Evolutionary conservation across 2,888 invertebrate genomes (phyloP).

Genomic region (Amphipoea lucens): DNA sequence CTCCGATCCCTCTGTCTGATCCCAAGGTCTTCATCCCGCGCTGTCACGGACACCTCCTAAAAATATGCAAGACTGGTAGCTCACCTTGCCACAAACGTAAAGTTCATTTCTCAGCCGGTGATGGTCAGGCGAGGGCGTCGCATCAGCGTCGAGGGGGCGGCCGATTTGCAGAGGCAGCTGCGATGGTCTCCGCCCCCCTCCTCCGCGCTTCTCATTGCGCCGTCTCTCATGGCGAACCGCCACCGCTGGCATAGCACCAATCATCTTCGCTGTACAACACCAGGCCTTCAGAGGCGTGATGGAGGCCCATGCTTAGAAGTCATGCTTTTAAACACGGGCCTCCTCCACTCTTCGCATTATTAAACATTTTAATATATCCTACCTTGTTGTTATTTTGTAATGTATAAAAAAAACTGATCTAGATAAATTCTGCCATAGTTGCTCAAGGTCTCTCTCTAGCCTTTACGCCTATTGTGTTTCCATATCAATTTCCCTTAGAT

Average conservation of each 20-base stretch:
- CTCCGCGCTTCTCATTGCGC: conserved; percentile 93
- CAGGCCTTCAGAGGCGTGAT: conserved; percentile 58
- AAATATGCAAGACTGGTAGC: conserved; percentile 50
- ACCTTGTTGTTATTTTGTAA: conserved; percentile 10
- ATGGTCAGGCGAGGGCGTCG: conserved; percentile 92
- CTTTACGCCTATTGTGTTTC: neutral
- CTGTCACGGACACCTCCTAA: conserved; percentile 10
- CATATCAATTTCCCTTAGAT: conserved; percentile 2
- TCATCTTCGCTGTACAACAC: conserved; percentile 91
- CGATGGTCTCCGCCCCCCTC: conserved; percentile 90
- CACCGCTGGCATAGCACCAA: conserved; percentile 96
- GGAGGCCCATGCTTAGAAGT: conserved; percentile 62
- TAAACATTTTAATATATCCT: conserved; percentile 1
- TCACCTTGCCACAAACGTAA: conserved; percentile 93
- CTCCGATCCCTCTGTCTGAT: neutral
- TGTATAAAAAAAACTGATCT: neutral
- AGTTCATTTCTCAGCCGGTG: conserved; percentile 92
- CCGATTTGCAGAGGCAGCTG: conserved; percentile 92
- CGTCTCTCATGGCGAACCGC: conserved; percentile 95
- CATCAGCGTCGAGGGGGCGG: conserved; percentile 91
- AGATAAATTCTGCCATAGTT: neutral
- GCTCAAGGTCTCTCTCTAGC: neutral
- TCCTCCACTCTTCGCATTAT: conserved; percentile 51
- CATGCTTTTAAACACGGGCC: conserved; percentile 61
- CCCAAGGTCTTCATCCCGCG: neutral